Base-by-base conservation (phyloP, 2,888 invertebrate species). In the Drosophila atripex region DNA sequence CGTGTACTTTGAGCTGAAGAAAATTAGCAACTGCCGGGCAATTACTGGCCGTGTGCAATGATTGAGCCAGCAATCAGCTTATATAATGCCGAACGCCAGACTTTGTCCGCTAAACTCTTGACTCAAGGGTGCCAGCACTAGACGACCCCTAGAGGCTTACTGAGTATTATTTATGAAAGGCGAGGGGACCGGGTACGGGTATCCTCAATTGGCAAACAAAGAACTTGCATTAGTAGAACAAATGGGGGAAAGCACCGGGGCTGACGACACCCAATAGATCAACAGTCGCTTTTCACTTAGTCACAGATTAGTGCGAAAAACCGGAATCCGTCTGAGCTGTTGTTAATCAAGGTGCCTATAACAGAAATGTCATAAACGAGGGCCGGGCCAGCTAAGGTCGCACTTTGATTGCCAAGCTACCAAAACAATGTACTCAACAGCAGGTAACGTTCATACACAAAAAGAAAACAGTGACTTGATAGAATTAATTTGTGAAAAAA, bases 1-100 rank as follows among this genome's bases (percentile, higher is more conserved):
- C 58, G 14, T 68, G 83, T 39, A 76, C 80, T 82, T 78, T 82
- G 78, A 76, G 45, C 55, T 30, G 16, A n/a, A 21, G 46, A 57
- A 55, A 75, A 77, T 77, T 71, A 68, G 45, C 63, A 73, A 58
- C 43, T 64, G 43, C 45, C 25, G 58, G 75, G 51, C 65, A 78
- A 73, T 77, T 83, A 69, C 47, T 39, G 23, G 49, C 39, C 58
- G 54, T 70, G 41, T 59, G 57, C 39, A 55, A 52, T 68, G 59
- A 45, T 43, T 55, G 45, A 51, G 66, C 66, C 60, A 55, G 58
- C 52, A 58, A 61, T 43, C 54, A 50, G 53, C 60, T 54, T 43
- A 53, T 49, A 59, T 50, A 58, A 58, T 52, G 30, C 21, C 14
- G 1, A 43, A 35, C 21, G 7, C 45, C 45, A 51, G 69, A 75